phyloP scores from a whole-genome alignment of 1,140 invertebrate species.

The Bombus waltoni region DNA sequence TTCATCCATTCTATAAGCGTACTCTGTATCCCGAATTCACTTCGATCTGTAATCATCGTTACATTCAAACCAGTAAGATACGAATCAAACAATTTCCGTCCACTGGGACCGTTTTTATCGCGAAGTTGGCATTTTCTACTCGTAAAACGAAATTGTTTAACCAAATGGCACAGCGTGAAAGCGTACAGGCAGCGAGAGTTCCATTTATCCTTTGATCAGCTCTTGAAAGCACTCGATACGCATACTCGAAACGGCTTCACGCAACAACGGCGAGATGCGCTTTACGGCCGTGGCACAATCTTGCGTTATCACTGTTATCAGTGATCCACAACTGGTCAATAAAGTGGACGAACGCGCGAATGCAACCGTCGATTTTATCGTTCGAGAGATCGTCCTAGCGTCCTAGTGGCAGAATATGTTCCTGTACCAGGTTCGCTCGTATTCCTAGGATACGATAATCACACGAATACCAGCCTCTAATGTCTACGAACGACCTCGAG shows the following conservation, averaged over 20 bases:
- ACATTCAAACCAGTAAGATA: not conserved
- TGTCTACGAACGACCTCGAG: constrained; percentile 40
- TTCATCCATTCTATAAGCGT: no score
- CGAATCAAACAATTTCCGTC: not conserved
- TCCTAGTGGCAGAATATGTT: constrained; percentile 15
- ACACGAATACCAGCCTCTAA: constrained; percentile 25
- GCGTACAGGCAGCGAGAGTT: constrained; percentile 30
- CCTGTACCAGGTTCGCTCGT: constrained; percentile 51
- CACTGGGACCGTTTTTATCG: not conserved
- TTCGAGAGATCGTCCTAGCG: constrained; percentile 1
- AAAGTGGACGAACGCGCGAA: constrained; percentile 68
- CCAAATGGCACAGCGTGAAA: constrained; percentile 43
- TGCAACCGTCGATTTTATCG: constrained; percentile 68
- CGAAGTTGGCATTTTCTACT: constrained; percentile 44
- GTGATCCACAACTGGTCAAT: constrained; percentile 64
- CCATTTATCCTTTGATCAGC: constrained; percentile 30
- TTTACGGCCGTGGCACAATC: constrained; percentile 71
- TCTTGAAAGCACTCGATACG: constrained; percentile 14
- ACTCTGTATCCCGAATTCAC: not conserved
- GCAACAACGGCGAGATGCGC: constrained; percentile 35
- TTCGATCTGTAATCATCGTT: not conserved
- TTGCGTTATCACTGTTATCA: constrained; percentile 67
- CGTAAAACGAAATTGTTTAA: constrained; percentile 69
- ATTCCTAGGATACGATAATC: constrained; percentile 57
- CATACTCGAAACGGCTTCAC: constrained; percentile 56